These are phyloP conservation scores for Schizothorax lantsangensis DNA, from an alignment of 2,797 vertebrate genomes.

Conservation along the genomic window DNA sequence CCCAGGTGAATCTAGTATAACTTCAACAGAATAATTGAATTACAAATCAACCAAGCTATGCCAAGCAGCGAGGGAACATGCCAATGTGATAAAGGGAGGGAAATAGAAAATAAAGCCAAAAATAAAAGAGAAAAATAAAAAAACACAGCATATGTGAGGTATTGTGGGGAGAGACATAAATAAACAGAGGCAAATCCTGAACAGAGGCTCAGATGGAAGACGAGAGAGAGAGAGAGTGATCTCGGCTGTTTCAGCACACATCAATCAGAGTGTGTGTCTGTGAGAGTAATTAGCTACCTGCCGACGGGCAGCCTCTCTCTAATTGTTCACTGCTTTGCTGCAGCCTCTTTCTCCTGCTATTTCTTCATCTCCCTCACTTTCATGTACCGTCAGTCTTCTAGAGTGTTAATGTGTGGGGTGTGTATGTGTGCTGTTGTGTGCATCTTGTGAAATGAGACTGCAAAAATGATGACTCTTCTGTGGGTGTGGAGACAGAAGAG, in stretches of 20 bases:
- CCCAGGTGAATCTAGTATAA: constrained; percentile 9
- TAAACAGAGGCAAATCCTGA: constrained; percentile 27
- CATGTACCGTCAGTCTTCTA: constrained; percentile 31
- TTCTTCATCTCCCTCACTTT: constrained; percentile 51
- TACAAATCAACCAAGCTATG: constrained; percentile 37
- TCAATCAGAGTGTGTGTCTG: constrained; percentile 73
- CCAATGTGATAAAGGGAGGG: constrained; percentile 11
- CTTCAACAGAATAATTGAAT: constrained; percentile 43
- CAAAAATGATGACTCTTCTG: constrained; percentile 42
- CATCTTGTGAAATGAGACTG: constrained; percentile 41
- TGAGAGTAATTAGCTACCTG: constrained; percentile 74
- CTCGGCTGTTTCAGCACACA: constrained; percentile 63
- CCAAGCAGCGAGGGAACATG: constrained; percentile 1
- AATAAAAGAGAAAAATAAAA: background rate
- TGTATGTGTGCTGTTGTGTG: background rate
- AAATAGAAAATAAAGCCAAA: constrained; percentile 5
- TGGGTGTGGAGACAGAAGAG: constrained; percentile 30
- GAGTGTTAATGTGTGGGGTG: constrained; percentile 33
- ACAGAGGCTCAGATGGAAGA: constrained; percentile 13
- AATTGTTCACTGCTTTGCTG: constrained; percentile 64
- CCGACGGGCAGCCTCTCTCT: constrained; percentile 67
- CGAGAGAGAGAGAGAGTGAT: background rate
- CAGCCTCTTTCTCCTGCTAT: constrained; percentile 33
- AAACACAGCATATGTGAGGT: constrained; percentile 24
- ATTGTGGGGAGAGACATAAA: constrained; percentile 41